Percentiles rank a stretch among this genome's conserved stretches.
Conservation (phyloP, 2,888 invertebrate species). For the Tenthredo distinguenda region DNA sequence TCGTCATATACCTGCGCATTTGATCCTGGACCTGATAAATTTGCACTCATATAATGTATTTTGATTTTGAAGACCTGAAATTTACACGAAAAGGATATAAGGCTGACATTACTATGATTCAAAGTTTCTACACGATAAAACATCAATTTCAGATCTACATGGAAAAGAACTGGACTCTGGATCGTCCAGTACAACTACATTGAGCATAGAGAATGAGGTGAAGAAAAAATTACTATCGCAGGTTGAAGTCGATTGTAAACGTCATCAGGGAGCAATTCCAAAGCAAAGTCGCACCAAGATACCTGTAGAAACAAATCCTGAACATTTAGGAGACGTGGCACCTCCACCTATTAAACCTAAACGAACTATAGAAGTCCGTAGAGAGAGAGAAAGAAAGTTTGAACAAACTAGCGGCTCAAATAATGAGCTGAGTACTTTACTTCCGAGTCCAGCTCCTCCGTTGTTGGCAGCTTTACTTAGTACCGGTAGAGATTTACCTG, state of each 20-base stretch:
- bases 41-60: constrained; percentile 1
- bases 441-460: constrained; percentile 82
- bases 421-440: constrained; percentile 83
- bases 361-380: constrained; percentile 72
- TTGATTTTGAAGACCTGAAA: neutral
- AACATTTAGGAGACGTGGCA: constrained; percentile 76
- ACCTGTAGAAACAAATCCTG: constrained; percentile 60
- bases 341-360: constrained; percentile 74
- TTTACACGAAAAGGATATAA: neutral
- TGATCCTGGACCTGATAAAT: neutral
- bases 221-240: constrained; percentile 80
- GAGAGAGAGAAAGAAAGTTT: constrained; percentile 77
- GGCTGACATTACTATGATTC: neutral
- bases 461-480: constrained; percentile 84
- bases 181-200: constrained; percentile 79
- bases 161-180: constrained; percentile 79
- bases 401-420: constrained; percentile 83
- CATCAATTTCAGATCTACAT: constrained; percentile 74
- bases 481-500: constrained; percentile 81
- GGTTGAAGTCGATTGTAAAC: constrained; percentile 79
- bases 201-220: constrained; percentile 76
- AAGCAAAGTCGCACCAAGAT: constrained; percentile 83
- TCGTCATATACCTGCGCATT: constrained; percentile 5
- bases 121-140: neutral
- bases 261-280: constrained; percentile 86